Conservation (phyloP, 2,113 vertebrate species). For the Gnathonemus echidnorhynchus region DNA sequence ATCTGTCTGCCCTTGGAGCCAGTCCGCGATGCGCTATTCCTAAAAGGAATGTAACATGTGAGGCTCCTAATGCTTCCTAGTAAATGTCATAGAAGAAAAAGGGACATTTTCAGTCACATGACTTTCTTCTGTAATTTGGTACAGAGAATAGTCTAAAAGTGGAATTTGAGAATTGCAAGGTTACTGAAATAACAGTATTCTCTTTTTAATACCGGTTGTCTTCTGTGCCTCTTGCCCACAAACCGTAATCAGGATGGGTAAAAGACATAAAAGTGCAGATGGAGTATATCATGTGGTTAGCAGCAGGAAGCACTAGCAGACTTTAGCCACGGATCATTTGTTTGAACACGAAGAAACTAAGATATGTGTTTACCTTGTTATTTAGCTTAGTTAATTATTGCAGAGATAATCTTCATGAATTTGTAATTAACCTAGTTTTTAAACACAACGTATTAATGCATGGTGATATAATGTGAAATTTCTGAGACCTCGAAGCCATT, state of each 20-base stretch:
- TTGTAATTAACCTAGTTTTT: not conserved
- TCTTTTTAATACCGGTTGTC: not conserved
- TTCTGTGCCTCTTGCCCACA: not conserved
- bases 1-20: not conserved
- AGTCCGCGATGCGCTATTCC: not conserved
- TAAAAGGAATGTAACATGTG: not conserved
- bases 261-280: not conserved
- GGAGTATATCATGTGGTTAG: not conserved
- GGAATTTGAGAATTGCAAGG: slow-evolving; percentile 23
- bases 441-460: not conserved
- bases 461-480: not conserved
- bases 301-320: not conserved
- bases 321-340: not conserved
- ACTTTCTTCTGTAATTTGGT: not conserved
- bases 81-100: not conserved
- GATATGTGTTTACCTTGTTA: not conserved
- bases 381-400: not conserved
- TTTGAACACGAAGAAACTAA: not conserved
- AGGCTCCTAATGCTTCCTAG: not conserved
- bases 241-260: not conserved
- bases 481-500: not conserved
- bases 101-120: not conserved
- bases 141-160: slow-evolving; percentile 29
- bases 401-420: not conserved
- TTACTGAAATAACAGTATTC: slow-evolving; percentile 23